Percentiles rank a stretch among this genome's conserved stretches.
Evolutionary conservation across 2,113 vertebrate species (phyloP).

Genomic region (Hypocryptadius cinnamomeus): DNA sequence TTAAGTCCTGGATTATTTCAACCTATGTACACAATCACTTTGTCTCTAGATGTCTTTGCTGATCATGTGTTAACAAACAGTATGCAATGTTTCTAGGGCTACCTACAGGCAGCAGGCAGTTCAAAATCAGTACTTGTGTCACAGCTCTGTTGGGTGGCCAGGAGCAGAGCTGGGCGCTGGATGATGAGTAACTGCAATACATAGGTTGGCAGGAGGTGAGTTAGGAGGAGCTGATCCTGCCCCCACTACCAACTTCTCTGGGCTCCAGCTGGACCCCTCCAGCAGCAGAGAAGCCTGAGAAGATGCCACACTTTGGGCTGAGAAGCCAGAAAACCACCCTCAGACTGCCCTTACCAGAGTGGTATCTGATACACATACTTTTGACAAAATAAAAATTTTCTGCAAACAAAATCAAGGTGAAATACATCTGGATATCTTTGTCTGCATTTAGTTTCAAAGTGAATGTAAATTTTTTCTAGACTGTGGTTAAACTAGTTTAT

Average conservation of each 20-base stretch:
- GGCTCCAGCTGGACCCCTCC: background rate
- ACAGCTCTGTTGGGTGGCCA: background rate
- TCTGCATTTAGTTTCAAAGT: background rate
- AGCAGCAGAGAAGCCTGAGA: background rate
- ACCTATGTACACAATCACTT: background rate
- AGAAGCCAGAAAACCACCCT: background rate
- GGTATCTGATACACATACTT: background rate
- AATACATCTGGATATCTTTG: background rate
- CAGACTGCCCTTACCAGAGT: background rate
- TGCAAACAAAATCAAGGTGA: background rate
- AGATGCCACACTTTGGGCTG: background rate
- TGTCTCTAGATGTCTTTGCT: background rate
- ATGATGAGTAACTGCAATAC: accelerated
- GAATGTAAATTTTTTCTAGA: background rate
- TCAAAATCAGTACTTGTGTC: background rate
- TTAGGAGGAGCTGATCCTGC: background rate
- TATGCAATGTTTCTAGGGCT: background rate
- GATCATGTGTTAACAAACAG: background rate
- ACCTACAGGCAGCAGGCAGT: background rate
- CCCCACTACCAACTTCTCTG: background rate
- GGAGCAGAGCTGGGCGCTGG: background rate
- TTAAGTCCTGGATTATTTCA: background rate
- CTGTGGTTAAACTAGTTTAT: background rate
- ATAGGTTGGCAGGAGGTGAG: background rate
- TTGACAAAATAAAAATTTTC: background rate